Evolutionary conservation across 2,797 vertebrate species (phyloP), one percentile per base, ranked within the genome.

Genomic region (Pitangus sulphuratus): DNA sequence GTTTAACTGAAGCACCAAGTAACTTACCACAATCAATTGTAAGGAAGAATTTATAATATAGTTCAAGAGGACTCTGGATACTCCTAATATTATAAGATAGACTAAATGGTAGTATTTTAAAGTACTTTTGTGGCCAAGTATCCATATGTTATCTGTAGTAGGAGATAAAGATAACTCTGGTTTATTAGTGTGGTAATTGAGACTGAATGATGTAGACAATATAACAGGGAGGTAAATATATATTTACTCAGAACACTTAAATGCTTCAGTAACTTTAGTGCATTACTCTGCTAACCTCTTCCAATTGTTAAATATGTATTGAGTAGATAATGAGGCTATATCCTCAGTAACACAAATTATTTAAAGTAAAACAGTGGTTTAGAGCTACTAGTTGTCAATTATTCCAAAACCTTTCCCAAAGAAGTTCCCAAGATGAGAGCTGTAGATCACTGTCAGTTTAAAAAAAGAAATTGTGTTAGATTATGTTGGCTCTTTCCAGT

Each of bases 221-320:
- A 45, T 94, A 93, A 87, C 31, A 93, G 72, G 72, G 87, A 96
- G 75, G 92, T 68, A 91, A 94, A 94, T 92, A 93, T 91, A 77
- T 95, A 92, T 97, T 96, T 94, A 93, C 70, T 92, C 69, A 78
- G 61, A 96, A 95, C 86, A 69, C 61, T 96, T 93, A 92, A 92
- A 89, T 92, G 93, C 72, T 94, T 95, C 92, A 86, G 71, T 95
- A 92, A 87, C 72, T 96, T 94, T 54, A 93, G 72, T 81, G 76
- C 82, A 87, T 93, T 93, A 89, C 65, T 94, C 76, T 92, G 45
- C 82, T 93, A 96, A 91, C 89, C 87, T 94, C 84, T 95, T 90
- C 22, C 87, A 92, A 93, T 87, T 87, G 84, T 91, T 93, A 92
- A 94, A 91, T 93, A 95, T 76, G 75, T 92, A 89, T 78, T 94